Conservation (phyloP, 2,797 vertebrate genomes). For the Sebastes steindachneri region DNA sequence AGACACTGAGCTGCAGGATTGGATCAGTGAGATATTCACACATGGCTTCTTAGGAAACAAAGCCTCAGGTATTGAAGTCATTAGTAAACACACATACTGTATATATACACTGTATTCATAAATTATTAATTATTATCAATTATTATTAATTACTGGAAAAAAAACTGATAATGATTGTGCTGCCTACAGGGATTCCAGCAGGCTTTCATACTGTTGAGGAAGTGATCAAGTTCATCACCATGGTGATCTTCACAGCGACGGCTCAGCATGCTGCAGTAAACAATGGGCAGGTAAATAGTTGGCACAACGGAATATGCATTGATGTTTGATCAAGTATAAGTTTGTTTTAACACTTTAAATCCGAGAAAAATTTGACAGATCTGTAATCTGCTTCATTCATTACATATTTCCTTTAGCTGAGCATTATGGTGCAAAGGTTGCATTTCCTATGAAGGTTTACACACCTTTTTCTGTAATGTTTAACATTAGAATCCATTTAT, state of each 20-base stretch:
- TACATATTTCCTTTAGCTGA: background rate
- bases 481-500: background rate
- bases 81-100: background rate
- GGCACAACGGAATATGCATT: background rate
- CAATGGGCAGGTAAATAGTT: slow-evolving; percentile 57
- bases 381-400: too few relatives aligned
- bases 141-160: too few relatives aligned
- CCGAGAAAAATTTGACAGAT: background rate
- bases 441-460: background rate
- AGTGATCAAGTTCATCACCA: slow-evolving; percentile 72
- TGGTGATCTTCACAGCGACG: slow-evolving; percentile 75
- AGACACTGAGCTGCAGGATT: slow-evolving; percentile 71
- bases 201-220: slow-evolving; percentile 55
- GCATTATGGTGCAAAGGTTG: background rate
- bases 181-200: slow-evolving; percentile 52
- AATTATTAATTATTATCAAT: too few relatives aligned
- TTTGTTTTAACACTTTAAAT: background rate
- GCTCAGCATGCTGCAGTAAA: slow-evolving; percentile 74
- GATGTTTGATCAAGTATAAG: background rate
- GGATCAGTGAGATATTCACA: slow-evolving; percentile 71
- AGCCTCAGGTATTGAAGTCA: slow-evolving; percentile 19
- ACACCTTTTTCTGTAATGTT: background rate
- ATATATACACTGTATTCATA: too few relatives aligned
- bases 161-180: background rate
- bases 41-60: slow-evolving; percentile 50